These are phyloP conservation scores for Lepilemur ruficaudatus DNA, from an alignment of 2,797 vertebrate genomes.

Conservation along the genomic window DNA sequence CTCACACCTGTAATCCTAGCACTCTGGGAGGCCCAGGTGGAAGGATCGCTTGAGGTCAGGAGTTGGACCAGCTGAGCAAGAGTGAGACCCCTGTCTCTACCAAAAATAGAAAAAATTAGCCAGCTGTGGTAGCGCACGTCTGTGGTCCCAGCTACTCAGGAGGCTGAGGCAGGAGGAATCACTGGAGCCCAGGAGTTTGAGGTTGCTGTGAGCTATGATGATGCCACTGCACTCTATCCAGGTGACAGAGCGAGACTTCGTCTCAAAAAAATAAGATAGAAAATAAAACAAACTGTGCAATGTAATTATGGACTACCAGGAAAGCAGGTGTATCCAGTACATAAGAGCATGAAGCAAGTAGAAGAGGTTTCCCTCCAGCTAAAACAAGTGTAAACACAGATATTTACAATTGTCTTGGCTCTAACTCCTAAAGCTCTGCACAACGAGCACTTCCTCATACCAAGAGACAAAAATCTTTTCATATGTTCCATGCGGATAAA, in stretches of 20 bases:
- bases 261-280: background rate
- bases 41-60: no score
- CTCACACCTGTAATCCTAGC: no score
- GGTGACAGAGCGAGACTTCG: background rate
- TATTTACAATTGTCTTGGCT: background rate
- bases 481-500: background rate
- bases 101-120: background rate
- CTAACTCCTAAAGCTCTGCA: conserved; percentile 1
- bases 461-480: conserved; percentile 1
- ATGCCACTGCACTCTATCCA: background rate
- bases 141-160: background rate
- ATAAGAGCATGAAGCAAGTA: background rate
- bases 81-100: no score
- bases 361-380: background rate
- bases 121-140: background rate
- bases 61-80: no score
- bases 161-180: background rate
- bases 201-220: background rate
- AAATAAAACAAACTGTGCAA: background rate
- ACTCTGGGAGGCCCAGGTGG: no score
- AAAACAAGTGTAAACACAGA: background rate
- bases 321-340: background rate
- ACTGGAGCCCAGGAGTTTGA: background rate
- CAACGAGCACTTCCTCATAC: background rate
- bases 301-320: background rate